Evolutionary conservation across 2,888 invertebrate species (phyloP).

Genomic region (Plagodis pulveraria): DNA sequence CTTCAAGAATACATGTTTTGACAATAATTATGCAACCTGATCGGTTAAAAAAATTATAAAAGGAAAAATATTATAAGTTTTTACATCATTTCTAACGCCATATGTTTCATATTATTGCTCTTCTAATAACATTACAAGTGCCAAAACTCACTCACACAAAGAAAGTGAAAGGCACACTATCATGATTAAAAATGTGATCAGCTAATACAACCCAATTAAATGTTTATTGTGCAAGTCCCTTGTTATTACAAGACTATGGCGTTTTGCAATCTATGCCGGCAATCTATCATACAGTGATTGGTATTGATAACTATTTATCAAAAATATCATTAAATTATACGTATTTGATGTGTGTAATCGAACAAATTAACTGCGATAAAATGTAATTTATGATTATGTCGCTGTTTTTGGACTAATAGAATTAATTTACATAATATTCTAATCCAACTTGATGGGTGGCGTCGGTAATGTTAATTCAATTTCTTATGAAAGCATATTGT

Average conservation of each 20-base stretch:
- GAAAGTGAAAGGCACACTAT: conserved; percentile 73
- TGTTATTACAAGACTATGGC: conserved; percentile 63
- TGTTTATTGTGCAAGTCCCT: conserved; percentile 69
- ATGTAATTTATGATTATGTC: too few species aligned
- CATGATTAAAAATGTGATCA: conserved; percentile 74
- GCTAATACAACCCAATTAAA: conserved; percentile 76
- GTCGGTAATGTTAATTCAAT: too few species aligned
- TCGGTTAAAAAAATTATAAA: too few species aligned
- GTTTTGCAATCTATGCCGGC: conserved; percentile 66
- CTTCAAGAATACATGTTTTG: not conserved
- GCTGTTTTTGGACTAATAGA: too few species aligned
- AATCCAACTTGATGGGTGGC: too few species aligned
- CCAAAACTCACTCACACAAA: conserved; percentile 58
- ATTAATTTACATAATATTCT: too few species aligned
- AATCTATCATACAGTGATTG: conserved; percentile 68
- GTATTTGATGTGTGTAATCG: conserved; percentile 9
- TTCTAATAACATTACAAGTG: conserved; percentile 37
- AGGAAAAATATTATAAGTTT: too few species aligned
- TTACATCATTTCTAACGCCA: conserved; percentile 2
- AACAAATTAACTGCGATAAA: not conserved
- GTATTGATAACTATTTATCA: conserved; percentile 67
- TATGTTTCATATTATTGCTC: conserved; percentile 13
- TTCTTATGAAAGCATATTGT: too few species aligned
- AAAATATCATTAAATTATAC: conserved; percentile 54
- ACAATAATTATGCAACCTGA: not conserved